Evolutionary conservation across 2,797 vertebrate genomes (phyloP).

Genomic region (Syncerus caffer): DNA sequence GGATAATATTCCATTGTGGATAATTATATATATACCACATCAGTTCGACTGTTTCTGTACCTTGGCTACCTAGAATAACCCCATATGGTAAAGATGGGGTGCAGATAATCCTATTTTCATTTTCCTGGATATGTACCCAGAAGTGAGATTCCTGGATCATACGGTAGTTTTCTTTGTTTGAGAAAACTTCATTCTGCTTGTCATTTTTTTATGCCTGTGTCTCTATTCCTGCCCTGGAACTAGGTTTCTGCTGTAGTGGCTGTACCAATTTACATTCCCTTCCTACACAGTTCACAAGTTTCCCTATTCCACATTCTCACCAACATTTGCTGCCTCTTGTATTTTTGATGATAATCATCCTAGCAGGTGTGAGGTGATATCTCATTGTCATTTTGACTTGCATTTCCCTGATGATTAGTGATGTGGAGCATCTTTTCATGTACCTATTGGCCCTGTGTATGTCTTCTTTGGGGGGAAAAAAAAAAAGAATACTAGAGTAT

Average conservation of each 20-base stretch:
- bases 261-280: neutral
- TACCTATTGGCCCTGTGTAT: neutral
- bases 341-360: neutral
- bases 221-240: too few species aligned
- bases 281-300: neutral
- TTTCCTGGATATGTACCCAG: neutral
- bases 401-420: neutral
- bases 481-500: neutral
- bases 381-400: neutral
- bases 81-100: neutral
- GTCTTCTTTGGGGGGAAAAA: fast-evolving
- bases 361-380: neutral
- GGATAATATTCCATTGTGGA: neutral
- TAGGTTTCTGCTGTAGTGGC: too few species aligned
- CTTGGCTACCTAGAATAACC: neutral
- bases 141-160: neutral
- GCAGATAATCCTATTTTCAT: neutral
- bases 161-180: neutral
- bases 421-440: neutral
- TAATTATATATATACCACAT: neutral
- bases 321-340: neutral
- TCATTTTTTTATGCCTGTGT: too few species aligned
- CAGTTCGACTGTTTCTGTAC: neutral
- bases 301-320: neutral
- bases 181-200: neutral